Base-by-base conservation (phyloP, 2,888 invertebrate species). In the Nemotelus pantherinus region DNA sequence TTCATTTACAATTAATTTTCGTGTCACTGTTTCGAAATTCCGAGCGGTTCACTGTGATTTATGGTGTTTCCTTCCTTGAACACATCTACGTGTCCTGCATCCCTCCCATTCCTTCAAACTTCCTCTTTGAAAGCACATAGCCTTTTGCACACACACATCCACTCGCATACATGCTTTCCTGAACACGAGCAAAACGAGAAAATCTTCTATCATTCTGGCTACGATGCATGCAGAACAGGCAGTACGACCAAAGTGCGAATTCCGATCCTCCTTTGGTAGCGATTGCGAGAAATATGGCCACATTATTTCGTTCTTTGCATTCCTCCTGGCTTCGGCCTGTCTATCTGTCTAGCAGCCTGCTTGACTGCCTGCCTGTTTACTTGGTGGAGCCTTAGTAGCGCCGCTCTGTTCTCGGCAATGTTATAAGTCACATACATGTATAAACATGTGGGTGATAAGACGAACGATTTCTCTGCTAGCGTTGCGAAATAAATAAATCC, bases 1-100 rank as follows among this genome's bases (percentile, higher is more conserved):
- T 70, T 55, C 70, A 55, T 70, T 55, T 70, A 70, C 70, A 70
- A 70, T 70, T 70, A 70, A 70, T 70, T 70, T 70, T 70, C 70
- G 53, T 70, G 70, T 70, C 70, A 70, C 70, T 53, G 70, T 9
- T 70, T 43, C 43, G 43, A 70, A 70, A 70, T 70, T 70, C 70
- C 70, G 44, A 70, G 70, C 44, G 70, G 70, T 70, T 53, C 55
- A 53, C 70, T 70, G 41, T 70, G 70, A 70, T 70, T 70, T 70
- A 70, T 70, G 70, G 55, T 53, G 53, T 65, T 53, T 44, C 47
- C 55, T 55, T 70, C 70, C 70, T 70, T 41, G 3, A 48, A 48
- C 39, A 67, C 50, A 67, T 47, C 45, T 47, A 48, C 48, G 3
- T 48, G 10, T 48, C 39, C 6, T 25, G 25, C 25, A 25, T 25